Evolutionary conservation across 2,888 invertebrate genomes (phyloP), one percentile per base, ranked within the genome.

Genomic region (Agrotis clavis): DNA sequence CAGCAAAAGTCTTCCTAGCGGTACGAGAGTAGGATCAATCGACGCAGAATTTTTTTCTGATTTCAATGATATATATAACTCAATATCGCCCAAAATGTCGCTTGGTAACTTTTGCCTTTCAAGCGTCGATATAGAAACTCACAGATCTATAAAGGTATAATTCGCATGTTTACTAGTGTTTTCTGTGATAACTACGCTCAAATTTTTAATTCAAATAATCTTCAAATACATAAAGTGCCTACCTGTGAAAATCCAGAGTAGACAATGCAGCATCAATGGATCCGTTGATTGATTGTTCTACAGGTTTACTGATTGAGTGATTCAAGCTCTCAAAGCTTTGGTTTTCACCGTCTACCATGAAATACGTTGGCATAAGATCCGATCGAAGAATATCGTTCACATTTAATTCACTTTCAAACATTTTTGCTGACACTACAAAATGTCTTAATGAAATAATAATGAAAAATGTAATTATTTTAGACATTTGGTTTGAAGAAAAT

Each of bases 161-260:
- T 30, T 4, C 6, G 4, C 30, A 30, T 30, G 3, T 30, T 30
- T 30, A 30, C 30, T n/a, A n/a, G n/a, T n/a, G n/a, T n/a, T n/a
- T n/a, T n/a, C n/a, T n/a, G n/a, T n/a, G n/a, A n/a, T n/a, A n/a
- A n/a, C n/a, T n/a, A n/a, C 30, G 30, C 30, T 30, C 30, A 30
- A 5, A 30, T 30, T 30, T n/a, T 30, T 30, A 4, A 4, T 30
- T 30, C 30, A 3, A 30, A 30, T 3, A 30, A 30, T 5, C 4
- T 30, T 30, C 30, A 30, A 30, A 5, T 3, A 30, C 30, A 35
- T 35, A 0, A 35, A 7, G 41, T 41, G 11, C 9, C n/a, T 93
- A 98, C 98, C 98, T 97, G 90, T 98, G 98, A 93, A 96, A 98
- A 71, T 95, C 96, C 95, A 98, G 97, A 9, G 97, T 97, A 25